Evolutionary conservation across 2,113 vertebrate species (phyloP).

Genomic region (Salvelinus sp.): DNA sequence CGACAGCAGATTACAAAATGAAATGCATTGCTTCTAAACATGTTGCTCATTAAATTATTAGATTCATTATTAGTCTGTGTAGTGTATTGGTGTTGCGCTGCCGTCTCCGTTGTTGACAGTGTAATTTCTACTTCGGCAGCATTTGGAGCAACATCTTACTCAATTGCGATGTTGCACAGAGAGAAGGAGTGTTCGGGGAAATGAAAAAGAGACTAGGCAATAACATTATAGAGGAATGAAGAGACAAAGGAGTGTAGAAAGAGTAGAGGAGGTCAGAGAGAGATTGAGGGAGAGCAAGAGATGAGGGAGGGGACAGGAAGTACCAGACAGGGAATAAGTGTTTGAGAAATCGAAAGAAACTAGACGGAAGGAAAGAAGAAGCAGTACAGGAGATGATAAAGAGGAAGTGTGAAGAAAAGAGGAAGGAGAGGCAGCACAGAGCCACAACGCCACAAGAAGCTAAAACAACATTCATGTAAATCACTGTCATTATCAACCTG

Average conservation of each 20-base stretch:
- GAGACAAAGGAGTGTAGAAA: not conserved
- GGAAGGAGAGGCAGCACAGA: not conserved
- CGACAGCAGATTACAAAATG: not conserved
- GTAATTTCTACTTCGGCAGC: not conserved
- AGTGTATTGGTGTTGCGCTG: not conserved
- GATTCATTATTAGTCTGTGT: constrained; percentile 15
- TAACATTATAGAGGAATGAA: too few relatives aligned
- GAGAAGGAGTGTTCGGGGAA: constrained; percentile 32
- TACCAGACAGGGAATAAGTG: not conserved
- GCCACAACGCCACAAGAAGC: not conserved
- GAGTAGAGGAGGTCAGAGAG: not conserved
- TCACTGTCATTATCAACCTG: not conserved
- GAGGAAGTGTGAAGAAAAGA: not conserved
- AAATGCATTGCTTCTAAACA: not conserved
- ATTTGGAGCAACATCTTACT: not conserved
- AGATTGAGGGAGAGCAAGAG: not conserved
- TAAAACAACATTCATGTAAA: not conserved
- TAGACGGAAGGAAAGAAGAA: not conserved
- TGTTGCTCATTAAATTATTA: constrained; percentile 11
- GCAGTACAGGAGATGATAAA: too few relatives aligned
- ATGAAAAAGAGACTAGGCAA: constrained; percentile 8
- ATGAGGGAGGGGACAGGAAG: not conserved
- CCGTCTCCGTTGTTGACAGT: constrained; percentile 17
- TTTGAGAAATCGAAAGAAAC: not conserved
- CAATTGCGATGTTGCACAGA: not conserved